A percentile compares a stretch with the other conserved stretches of the same genome.
Conservation (phyloP, 2,113 vertebrate genomes). For the Neoarius graeffei region DNA sequence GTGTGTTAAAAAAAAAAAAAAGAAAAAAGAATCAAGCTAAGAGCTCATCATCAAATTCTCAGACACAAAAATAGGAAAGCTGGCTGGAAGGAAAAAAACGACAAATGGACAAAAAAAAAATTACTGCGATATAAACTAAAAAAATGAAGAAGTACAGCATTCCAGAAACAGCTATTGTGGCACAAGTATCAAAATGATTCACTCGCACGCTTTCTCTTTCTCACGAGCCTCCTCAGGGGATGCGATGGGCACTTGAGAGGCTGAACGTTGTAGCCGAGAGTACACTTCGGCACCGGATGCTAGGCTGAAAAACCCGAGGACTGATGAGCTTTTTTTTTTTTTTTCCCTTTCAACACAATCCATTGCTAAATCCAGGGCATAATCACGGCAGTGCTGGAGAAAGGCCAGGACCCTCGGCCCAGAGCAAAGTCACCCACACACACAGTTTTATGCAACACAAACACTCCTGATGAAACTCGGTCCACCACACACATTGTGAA, state of each 20-base stretch:
- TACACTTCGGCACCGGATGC: neutral
- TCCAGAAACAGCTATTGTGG: conserved; percentile 7
- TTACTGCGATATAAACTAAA: conserved; percentile 6
- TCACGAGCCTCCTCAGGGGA: neutral
- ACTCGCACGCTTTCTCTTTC: conserved; percentile 11
- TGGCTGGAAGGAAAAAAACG: neutral
- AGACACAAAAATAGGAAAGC: conserved; percentile 28
- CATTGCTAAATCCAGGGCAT: conserved; percentile 1
- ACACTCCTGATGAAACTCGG: conserved; percentile 4
- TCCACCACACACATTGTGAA: neutral
- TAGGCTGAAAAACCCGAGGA: conserved; percentile 5
- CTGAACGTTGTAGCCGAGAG: neutral
- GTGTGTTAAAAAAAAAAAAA: conserved; percentile 18
- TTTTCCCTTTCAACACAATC: conserved; percentile 4
- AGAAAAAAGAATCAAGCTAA: neutral
- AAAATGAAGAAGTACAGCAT: neutral
- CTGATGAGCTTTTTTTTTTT: conserved; percentile 8
- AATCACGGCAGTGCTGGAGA: neutral
- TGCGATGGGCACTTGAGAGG: conserved; percentile 7
- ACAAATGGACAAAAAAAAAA: conserved; percentile 10
- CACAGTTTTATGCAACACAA: neutral
- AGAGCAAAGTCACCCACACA: neutral
- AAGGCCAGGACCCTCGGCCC: conserved; percentile 2
- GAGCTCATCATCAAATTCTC: conserved; percentile 22
- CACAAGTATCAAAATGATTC: conserved; percentile 34